phyloP scores from a whole-genome alignment of 2,888 invertebrate genomes.

The Agrotis clavis region DNA sequence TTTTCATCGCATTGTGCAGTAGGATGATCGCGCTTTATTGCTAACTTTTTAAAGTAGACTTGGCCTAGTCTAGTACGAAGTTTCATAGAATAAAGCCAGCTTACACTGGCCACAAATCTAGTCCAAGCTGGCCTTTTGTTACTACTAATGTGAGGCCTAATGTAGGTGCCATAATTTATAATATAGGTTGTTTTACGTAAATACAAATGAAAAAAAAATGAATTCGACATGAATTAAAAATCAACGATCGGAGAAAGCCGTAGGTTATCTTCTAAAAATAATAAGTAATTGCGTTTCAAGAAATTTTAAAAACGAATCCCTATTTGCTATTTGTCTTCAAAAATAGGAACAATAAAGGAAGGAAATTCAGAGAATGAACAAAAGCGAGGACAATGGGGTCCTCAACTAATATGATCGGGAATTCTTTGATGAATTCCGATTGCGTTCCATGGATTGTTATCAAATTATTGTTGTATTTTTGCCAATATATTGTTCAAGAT shows the following conservation, averaged over 20 bases:
- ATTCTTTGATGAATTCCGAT: slow-evolving; percentile 19
- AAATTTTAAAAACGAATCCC: background rate
- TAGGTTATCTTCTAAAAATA: slow-evolving; percentile 1
- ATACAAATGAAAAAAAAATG: too few species aligned
- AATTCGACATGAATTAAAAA: background rate
- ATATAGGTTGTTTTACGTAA: background rate
- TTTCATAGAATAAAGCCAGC: too few species aligned
- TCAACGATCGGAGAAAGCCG: background rate
- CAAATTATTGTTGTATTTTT: background rate
- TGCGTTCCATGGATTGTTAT: slow-evolving; percentile 1
- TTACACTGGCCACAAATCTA: too few species aligned
- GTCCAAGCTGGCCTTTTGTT: too few species aligned
- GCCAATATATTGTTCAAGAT: background rate
- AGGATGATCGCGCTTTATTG: too few species aligned
- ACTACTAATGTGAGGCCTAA: too few species aligned
- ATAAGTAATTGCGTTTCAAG: background rate
- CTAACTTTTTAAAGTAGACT: too few species aligned
- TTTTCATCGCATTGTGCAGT: too few species aligned
- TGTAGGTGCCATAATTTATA: too few species aligned
- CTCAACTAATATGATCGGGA: slow-evolving; percentile 23
- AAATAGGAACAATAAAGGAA: slow-evolving; percentile 5
- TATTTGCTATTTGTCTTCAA: background rate
- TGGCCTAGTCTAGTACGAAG: too few species aligned
- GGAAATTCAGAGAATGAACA: slow-evolving; percentile 10
- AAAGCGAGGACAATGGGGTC: background rate